phyloP scores from a whole-genome alignment of 1,140 invertebrate genomes.

The Drosophila mayri region DNA sequence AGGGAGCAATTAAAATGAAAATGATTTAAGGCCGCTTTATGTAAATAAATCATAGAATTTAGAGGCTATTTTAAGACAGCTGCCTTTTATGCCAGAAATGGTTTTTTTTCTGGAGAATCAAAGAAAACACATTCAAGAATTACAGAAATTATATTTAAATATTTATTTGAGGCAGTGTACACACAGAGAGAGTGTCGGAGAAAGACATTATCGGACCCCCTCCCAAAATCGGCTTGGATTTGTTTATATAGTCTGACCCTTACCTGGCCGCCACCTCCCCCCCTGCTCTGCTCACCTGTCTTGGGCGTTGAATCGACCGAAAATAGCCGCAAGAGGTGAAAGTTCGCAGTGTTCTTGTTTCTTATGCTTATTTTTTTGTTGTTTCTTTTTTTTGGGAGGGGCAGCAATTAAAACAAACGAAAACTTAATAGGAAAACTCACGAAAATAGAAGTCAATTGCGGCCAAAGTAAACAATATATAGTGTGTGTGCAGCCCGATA shows the following conservation, averaged over 20 bases:
- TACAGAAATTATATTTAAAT: neutral
- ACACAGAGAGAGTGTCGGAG: neutral
- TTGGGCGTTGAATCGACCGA: slow-evolving; percentile 14
- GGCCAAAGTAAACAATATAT: slow-evolving; percentile 29
- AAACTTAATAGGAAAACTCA: slow-evolving; percentile 29
- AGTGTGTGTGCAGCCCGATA: slow-evolving; percentile 20
- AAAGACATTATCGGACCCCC: slow-evolving; percentile 9
- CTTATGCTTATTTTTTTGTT: neutral
- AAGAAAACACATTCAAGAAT: no score
- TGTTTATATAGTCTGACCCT: slow-evolving; percentile 47
- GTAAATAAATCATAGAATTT: neutral
- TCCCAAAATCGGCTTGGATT: slow-evolving; percentile 22
- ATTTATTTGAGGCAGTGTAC: slow-evolving; percentile 5
- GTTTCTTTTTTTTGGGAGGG: neutral
- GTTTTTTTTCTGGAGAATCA: neutral
- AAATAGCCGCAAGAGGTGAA: slow-evolving; percentile 29
- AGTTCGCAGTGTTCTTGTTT: slow-evolving; percentile 12
- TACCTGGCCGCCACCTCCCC: neutral
- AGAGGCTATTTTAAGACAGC: neutral
- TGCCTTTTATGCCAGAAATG: neutral
- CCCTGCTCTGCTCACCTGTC: slow-evolving; percentile 1
- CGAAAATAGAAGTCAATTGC: slow-evolving; percentile 43
- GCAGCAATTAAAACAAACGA: slow-evolving; percentile 48
- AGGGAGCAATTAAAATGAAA: neutral
- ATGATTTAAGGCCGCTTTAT: neutral